Evolutionary conservation across 2,797 vertebrate species (phyloP), one percentile per base, ranked within the genome.

Genomic region (Thripadectes ignobilis): DNA sequence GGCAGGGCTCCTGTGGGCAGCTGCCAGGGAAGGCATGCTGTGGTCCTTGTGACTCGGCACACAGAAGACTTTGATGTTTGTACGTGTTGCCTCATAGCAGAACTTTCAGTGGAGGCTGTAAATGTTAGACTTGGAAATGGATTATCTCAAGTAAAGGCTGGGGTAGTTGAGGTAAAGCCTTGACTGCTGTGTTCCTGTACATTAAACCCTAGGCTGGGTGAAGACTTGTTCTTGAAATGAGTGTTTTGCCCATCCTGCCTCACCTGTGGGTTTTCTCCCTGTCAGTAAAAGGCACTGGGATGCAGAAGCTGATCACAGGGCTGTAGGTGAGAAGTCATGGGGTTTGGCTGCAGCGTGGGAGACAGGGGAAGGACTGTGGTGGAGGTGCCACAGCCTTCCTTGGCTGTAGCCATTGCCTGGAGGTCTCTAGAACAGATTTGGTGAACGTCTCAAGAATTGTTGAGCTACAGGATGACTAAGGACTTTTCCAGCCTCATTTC

Each of bases 401-500:
- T 30, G 30, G 46, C 82, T 83, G 75, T 16, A 80, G 52, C 58
- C 46, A 7, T 65, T 7, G n/a, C 41, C 69, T 1, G 14, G 54
- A 88, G 85, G 58, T 73, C 62, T 81, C 76, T 59, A 63, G 58
- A 75, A 24, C n/a, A 62, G 36, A 43, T 66, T 26, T 15, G 29
- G 27, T 16, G 30, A 66, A 21, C 0, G 0, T 54, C 57, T 73
- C 0, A 0, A 71, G 54, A 75, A 66, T 84, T 0, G 3, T 87
- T 93, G 59, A 43, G 67, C 36, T 77, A 39, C 27, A 59, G 57
- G 54, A 23, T 93, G 90, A 89, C 51, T 87, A 55, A 95, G 92
- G 68, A 76, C 72, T 95, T 85, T 54, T 41, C 63, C 51, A 88
- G 71, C 66, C 71, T 90, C 36, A 2, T 93, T 95, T 84, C 85